Evolutionary conservation across 2,113 vertebrate species (phyloP).

Genomic region (Notarius lentiginosus): DNA sequence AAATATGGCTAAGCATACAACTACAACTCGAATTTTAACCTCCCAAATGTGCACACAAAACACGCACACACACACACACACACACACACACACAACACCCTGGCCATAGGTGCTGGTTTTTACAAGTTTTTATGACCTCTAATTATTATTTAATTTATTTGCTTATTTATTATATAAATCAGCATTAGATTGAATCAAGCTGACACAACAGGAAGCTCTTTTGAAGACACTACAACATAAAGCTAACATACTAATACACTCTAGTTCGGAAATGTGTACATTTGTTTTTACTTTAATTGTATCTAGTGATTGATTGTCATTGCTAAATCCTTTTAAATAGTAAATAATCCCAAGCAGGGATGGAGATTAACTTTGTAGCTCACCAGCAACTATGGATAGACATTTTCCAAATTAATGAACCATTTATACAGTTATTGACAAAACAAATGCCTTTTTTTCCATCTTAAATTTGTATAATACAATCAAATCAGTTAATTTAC

Average conservation of each 20-base stretch:
- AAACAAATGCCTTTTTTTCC: neutral
- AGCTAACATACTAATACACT: neutral
- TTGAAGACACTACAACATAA: neutral
- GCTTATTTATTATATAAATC: neutral
- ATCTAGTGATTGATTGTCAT: neutral
- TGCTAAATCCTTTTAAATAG: neutral
- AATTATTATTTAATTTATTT: neutral
- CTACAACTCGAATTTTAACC: neutral
- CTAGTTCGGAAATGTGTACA: no score
- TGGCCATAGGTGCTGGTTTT: neutral
- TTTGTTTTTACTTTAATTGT: neutral
- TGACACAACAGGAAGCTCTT: neutral
- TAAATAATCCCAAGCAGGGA: neutral
- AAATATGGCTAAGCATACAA: no score
- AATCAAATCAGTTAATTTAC: neutral
- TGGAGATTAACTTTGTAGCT: neutral
- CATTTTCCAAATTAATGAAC: neutral
- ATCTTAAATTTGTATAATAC: neutral
- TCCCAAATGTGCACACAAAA: neutral
- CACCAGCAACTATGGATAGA: neutral
- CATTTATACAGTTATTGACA: neutral
- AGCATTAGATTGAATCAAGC: neutral
- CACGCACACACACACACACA: neutral
- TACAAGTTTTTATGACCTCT: neutral
- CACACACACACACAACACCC: neutral